Evolutionary conservation across 2,113 vertebrate species (phyloP).

Genomic region (Colius striatus): DNA sequence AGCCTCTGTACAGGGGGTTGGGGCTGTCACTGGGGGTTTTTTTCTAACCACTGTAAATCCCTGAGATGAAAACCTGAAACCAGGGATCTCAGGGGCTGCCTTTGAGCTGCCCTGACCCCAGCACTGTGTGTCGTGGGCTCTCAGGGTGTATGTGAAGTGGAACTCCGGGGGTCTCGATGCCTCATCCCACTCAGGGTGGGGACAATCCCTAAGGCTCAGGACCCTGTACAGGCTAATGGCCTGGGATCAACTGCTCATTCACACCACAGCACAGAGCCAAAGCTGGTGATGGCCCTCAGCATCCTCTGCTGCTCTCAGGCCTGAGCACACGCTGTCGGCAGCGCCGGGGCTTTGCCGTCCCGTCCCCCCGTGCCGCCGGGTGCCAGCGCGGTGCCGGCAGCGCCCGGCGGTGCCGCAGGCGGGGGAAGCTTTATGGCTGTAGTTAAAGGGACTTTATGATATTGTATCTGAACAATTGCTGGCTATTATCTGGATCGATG

Average conservation of each 20-base stretch:
- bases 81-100: not conserved
- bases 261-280: no score
- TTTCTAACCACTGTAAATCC: not conserved
- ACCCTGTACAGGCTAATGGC: not conserved
- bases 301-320: not conserved
- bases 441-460: constrained; percentile 62
- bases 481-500: constrained; percentile 69
- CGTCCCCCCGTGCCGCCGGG: not conserved
- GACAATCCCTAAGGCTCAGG: no score
- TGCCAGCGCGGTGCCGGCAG: not conserved
- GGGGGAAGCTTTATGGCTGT: constrained; percentile 58
- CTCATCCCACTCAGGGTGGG: not conserved
- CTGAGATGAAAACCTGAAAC: not conserved
- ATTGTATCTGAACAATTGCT: constrained; percentile 62
- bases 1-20: accelerated
- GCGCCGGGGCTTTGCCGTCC: not conserved
- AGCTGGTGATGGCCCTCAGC: accelerated
- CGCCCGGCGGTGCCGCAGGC: not conserved
- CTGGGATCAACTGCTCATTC: not conserved
- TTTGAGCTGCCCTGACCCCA: not conserved
- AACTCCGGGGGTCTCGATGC: accelerated
- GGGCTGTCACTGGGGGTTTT: accelerated
- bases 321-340: accelerated
- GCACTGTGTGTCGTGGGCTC: accelerated
- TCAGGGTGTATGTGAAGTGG: not conserved